phyloP scores from a whole-genome alignment of 2,113 vertebrate species.

The Gymnocephalus cernua region DNA sequence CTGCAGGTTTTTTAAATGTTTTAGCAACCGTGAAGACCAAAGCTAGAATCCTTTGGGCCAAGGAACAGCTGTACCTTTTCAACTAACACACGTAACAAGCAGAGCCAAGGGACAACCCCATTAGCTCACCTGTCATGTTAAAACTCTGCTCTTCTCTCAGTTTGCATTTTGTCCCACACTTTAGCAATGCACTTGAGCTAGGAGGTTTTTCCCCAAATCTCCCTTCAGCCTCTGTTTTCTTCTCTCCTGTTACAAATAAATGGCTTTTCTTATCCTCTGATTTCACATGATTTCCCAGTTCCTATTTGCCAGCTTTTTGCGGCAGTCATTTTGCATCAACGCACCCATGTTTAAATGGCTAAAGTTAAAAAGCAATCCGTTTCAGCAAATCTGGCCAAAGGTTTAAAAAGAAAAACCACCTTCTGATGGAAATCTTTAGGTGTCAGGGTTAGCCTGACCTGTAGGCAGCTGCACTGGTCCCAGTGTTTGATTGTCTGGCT shows the following conservation, averaged over 20 bases:
- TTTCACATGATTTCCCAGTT: constrained; percentile 19
- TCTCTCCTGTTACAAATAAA: constrained; percentile 10
- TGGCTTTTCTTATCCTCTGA: constrained; percentile 45
- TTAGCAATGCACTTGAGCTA: background rate
- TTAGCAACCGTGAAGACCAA: background rate
- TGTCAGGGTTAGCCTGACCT: constrained; percentile 57
- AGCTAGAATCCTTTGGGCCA: constrained; percentile 11
- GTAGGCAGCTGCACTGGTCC: constrained; percentile 78
- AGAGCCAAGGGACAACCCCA: background rate
- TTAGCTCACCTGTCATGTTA: background rate
- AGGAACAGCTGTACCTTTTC: background rate
- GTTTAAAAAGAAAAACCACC: background rate
- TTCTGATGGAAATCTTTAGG: constrained; percentile 13
- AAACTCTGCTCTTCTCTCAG: constrained; percentile 5
- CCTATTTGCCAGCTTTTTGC: background rate
- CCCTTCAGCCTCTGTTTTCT: background rate
- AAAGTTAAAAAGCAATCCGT: constrained; percentile 23
- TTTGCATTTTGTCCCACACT: constrained; percentile 1
- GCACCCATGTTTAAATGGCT: background rate
- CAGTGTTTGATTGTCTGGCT: constrained; percentile 88
- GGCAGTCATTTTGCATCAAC: background rate
- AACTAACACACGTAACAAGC: constrained; percentile 7
- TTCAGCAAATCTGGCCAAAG: constrained; percentile 6
- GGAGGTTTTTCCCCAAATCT: background rate
- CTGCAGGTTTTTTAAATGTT: background rate